phyloP scores from a whole-genome alignment of 2,888 invertebrate genomes.

The Harpagoxenus sublaevis region DNA sequence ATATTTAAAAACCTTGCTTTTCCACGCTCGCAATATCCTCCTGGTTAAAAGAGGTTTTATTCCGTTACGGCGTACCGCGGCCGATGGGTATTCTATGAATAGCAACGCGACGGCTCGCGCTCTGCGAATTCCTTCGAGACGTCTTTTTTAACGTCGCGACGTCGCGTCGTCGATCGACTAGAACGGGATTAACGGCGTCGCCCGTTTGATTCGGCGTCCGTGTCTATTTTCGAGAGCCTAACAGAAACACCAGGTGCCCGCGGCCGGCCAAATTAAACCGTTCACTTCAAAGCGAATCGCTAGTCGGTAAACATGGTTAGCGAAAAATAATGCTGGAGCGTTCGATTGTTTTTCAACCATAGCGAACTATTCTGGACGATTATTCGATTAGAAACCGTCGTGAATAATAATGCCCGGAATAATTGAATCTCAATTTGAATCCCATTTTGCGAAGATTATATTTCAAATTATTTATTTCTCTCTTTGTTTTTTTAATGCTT shows the following conservation, averaged over 20 bases:
- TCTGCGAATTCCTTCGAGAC: conserved; percentile 19
- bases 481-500: background rate
- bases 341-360: conserved; percentile 16
- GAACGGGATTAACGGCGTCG: conserved; percentile 34
- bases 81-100: conserved; percentile 24
- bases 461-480: background rate
- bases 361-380: background rate
- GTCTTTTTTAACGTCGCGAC: conserved; percentile 59
- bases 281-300: conserved; percentile 43
- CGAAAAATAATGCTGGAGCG: conserved; percentile 13
- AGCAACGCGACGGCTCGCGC: conserved; percentile 27
- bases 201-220: conserved; percentile 31
- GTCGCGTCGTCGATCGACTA: conserved; percentile 36
- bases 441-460: background rate
- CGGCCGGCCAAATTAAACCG: conserved; percentile 27
- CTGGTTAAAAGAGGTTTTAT: background rate
- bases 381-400: background rate
- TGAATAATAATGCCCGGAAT: background rate
- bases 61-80: background rate
- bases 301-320: conserved; percentile 41
- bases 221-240: conserved; percentile 39
- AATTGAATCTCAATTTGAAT: background rate
- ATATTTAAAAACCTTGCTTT: conserved; percentile 18
- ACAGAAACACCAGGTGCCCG: conserved; percentile 35
- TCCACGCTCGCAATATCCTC: background rate